Evolutionary conservation across 2,113 vertebrate species (phyloP).

Genomic region (Callorhinus ursinus): DNA sequence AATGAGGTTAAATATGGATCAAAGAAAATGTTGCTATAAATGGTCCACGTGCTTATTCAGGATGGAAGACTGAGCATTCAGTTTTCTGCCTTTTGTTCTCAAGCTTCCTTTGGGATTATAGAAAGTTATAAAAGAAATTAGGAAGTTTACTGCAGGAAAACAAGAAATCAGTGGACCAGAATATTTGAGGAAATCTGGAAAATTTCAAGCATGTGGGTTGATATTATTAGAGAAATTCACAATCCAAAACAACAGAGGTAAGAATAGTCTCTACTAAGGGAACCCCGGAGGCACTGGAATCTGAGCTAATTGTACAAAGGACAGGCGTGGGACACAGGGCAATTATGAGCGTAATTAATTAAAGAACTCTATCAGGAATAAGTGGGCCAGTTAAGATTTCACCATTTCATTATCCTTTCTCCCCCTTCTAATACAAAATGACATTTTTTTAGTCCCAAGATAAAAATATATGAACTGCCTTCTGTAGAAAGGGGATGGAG

Average conservation of each 20-base stretch:
- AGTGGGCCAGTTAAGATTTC: not conserved
- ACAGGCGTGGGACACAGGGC: not conserved
- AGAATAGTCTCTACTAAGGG: not conserved
- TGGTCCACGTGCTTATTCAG: not conserved
- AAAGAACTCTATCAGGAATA: conserved; percentile 8
- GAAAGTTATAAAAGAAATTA: not conserved
- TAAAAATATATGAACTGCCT: not conserved
- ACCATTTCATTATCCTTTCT: not conserved
- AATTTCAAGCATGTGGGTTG: conserved; percentile 27
- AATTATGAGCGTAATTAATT: conserved; percentile 51
- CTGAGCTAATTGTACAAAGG: not conserved
- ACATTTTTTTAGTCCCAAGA: not conserved
- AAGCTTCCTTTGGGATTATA: not conserved
- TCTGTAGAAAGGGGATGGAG: not conserved
- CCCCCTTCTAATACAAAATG: not conserved
- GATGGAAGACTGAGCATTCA: not conserved
- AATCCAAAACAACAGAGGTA: not conserved
- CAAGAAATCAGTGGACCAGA: not conserved
- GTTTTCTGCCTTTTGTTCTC: not conserved
- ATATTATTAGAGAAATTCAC: conserved; percentile 52
- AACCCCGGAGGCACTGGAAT: not conserved
- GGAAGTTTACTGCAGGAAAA: not conserved
- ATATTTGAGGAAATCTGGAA: conserved; percentile 30
- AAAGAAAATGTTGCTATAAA: not conserved
- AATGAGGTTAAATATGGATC: not conserved